phyloP scores from a whole-genome alignment of 2,888 invertebrate genomes.

The Euclidia mi region DNA sequence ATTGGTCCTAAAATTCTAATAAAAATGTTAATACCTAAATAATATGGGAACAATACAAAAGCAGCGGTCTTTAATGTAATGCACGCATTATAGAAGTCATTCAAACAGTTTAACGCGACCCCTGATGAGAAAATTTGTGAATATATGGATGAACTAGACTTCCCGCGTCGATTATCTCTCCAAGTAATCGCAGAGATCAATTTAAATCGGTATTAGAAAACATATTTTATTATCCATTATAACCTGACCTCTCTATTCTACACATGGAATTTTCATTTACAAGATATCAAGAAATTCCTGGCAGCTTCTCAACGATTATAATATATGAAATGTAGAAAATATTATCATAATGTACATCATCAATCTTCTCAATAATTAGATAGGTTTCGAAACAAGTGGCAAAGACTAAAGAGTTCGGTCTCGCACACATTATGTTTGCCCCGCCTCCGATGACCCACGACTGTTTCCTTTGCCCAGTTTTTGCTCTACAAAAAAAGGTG shows the following conservation, averaged over 20 bases:
- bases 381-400: constrained; percentile 14
- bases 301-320: not conserved
- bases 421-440: constrained; percentile 29
- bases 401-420: constrained; percentile 26
- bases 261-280: not conserved
- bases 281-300: not conserved
- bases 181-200: not conserved
- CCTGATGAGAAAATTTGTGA: constrained; percentile 31
- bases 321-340: constrained; percentile 3
- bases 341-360: constrained; percentile 14
- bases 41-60: constrained; percentile 31
- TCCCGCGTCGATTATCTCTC: not conserved
- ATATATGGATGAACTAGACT: constrained; percentile 1
- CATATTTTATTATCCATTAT: not conserved
- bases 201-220: constrained; percentile 1
- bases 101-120: constrained; percentile 23
- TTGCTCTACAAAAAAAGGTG: constrained; percentile 46
- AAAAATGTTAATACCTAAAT: constrained; percentile 36
- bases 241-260: not conserved
- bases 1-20: constrained; percentile 31
- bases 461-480: constrained; percentile 53
- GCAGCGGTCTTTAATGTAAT: constrained; percentile 26
- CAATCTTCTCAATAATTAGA: constrained; percentile 35
- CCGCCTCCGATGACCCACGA: constrained; percentile 48
- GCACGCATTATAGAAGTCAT: not conserved